A percentile compares a stretch with the other conserved stretches of the same genome.
Evolutionary conservation across 2,888 invertebrate species (phyloP).

Genomic region (Drosophila falleni): DNA sequence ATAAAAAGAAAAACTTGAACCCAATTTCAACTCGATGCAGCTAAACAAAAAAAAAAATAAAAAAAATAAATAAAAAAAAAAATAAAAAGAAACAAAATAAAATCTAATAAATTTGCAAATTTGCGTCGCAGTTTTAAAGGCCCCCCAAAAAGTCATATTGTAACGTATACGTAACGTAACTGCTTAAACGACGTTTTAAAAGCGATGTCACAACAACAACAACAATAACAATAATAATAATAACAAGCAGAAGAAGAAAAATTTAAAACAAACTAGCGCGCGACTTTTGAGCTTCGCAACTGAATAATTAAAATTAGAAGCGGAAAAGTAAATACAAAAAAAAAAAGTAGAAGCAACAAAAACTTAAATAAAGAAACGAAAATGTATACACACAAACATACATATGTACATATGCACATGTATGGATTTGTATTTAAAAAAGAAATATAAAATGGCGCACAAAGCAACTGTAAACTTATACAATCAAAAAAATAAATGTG

Average conservation of each 20-base stretch:
- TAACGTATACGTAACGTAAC: slow-evolving; percentile 42
- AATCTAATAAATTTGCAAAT: slow-evolving; percentile 50
- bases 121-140: slow-evolving; percentile 72
- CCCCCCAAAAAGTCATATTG: slow-evolving; percentile 42
- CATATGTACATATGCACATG: neutral
- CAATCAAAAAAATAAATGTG: slow-evolving; percentile 64
- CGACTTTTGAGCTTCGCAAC: slow-evolving; percentile 78
- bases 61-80: slow-evolving; percentile 36
- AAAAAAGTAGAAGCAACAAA: slow-evolving; percentile 36
- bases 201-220: slow-evolving; percentile 8
- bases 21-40: slow-evolving; percentile 50
- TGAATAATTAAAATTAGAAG: slow-evolving; percentile 80
- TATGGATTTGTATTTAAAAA: slow-evolving; percentile 49
- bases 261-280: slow-evolving; percentile 72
- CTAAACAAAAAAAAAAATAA: slow-evolving; percentile 38
- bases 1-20: slow-evolving; percentile 46
- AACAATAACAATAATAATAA: slow-evolving; percentile 2
- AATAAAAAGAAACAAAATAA: slow-evolving; percentile 20
- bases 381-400: slow-evolving; percentile 46
- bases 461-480: slow-evolving; percentile 77
- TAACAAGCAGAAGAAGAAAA: slow-evolving; percentile 39
- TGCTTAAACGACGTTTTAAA: slow-evolving; percentile 69
- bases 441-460: slow-evolving; percentile 74
- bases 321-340: slow-evolving; percentile 73
- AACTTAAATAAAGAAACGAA: slow-evolving; percentile 64